Evolutionary conservation across 64 coral and sea anemone species (phyloP).

Genomic region (Platygyra sinensis): DNA sequence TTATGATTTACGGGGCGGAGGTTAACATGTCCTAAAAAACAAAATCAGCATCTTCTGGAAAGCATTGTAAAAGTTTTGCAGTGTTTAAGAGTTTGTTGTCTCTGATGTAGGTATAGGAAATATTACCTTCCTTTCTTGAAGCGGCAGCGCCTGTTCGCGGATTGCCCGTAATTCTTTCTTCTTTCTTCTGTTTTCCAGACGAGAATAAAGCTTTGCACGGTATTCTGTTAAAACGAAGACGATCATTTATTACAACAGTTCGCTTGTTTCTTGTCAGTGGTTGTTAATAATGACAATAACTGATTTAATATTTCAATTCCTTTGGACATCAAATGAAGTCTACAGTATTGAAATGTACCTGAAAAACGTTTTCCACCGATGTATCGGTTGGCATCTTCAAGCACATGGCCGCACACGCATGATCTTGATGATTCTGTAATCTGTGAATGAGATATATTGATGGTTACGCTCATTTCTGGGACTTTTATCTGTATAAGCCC

Average conservation of each 20-base stretch:
- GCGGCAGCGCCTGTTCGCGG: neutral
- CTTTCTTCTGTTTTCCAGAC: constrained; percentile 1
- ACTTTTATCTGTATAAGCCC: too few relatives aligned
- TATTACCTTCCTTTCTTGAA: neutral
- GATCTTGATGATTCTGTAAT: constrained; percentile 18
- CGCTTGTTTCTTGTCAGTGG: too few relatives aligned
- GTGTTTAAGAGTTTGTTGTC: too few relatives aligned
- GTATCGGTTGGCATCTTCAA: neutral
- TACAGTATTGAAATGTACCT: neutral
- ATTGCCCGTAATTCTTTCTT: neutral
- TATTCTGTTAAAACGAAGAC: neutral
- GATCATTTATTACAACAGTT: neutral
- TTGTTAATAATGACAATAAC: too few relatives aligned
- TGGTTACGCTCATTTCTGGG: too few relatives aligned
- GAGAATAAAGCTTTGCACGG: constrained; percentile 17
- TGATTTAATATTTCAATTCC: too few relatives aligned
- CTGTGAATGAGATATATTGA: neutral
- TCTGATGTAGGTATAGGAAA: neutral
- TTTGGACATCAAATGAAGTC: too few relatives aligned
- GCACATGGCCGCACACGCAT: constrained; percentile 21
- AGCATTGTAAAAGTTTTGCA: too few relatives aligned
- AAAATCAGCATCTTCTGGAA: too few relatives aligned
- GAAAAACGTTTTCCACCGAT: constrained; percentile 28
- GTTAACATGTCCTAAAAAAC: too few relatives aligned
- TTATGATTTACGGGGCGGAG: too few relatives aligned